These are phyloP conservation scores for Troglohyphantes excavatus DNA, from an alignment of 2,888 invertebrate species.

Conservation along the genomic window DNA sequence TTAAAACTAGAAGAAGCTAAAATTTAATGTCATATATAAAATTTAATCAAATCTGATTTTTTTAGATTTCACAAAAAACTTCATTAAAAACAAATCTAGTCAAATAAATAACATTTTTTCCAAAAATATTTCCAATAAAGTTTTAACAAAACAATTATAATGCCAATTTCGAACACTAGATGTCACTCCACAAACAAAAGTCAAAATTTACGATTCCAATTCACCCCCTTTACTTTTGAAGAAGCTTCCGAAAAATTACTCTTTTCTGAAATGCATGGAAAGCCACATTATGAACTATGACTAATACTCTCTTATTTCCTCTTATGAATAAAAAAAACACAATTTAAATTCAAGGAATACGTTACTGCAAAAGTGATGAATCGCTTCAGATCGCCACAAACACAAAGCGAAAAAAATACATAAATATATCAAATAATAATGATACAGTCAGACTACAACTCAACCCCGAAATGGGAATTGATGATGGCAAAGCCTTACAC, in stretches of 20 bases:
- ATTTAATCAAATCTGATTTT: no score
- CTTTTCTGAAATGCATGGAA: neutral
- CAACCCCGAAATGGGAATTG: slow-evolving; percentile 50
- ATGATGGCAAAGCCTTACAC: slow-evolving; percentile 28
- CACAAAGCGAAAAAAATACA: neutral
- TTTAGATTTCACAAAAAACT: no score
- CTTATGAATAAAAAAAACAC: neutral
- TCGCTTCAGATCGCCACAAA: neutral
- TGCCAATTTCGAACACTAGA: neutral
- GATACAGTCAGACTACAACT: slow-evolving; percentile 16
- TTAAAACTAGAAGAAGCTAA: neutral
- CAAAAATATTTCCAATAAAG: no score
- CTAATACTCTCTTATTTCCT: slow-evolving; percentile 13
- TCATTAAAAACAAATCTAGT: no score
- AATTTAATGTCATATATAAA: neutral
- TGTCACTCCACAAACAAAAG: neutral
- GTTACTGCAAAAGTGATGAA: slow-evolving; percentile 56
- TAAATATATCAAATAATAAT: slow-evolving; percentile 24
- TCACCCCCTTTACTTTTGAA: neutral
- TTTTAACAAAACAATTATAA: neutral
- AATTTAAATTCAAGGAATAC: slow-evolving; percentile 30
- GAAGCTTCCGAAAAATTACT: neutral
- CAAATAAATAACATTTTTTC: no score
- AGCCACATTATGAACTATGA: slow-evolving; percentile 25
- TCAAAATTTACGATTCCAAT: no score